Conservation (phyloP, 2,888 invertebrate genomes). For the Ceramica pisi region DNA sequence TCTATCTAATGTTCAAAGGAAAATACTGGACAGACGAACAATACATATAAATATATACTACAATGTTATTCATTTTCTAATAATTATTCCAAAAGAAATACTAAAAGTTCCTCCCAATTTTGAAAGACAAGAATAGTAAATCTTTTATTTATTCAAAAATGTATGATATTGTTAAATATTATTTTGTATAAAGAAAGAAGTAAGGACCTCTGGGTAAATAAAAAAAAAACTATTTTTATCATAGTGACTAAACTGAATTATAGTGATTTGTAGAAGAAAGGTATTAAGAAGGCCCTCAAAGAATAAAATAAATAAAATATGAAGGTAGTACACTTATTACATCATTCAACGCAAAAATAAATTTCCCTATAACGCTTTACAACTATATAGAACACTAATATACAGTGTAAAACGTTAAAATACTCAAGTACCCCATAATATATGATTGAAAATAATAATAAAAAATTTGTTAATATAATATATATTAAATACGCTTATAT, state of each 20-base stretch:
- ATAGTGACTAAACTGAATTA: background rate
- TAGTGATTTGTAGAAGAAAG: background rate
- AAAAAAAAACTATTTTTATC: slow-evolving; percentile 12
- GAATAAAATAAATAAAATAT: slow-evolving; percentile 28
- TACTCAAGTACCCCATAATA: slow-evolving; percentile 55
- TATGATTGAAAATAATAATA: slow-evolving; percentile 58
- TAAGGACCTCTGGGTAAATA: slow-evolving; percentile 14
- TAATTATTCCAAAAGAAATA: slow-evolving; percentile 9
- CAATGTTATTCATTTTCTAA: slow-evolving; percentile 28
- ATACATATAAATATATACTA: slow-evolving; percentile 23
- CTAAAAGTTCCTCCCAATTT: slow-evolving; percentile 18
- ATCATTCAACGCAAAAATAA: slow-evolving; percentile 49
- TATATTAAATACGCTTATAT: slow-evolving; percentile 64
- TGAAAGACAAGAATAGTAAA: slow-evolving; percentile 29
- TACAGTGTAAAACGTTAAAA: slow-evolving; percentile 63
- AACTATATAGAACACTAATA: slow-evolving; percentile 62
- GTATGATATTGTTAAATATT: slow-evolving; percentile 25
- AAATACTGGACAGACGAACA: slow-evolving; percentile 61
- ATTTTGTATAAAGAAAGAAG: slow-evolving; percentile 25
- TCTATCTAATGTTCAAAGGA: slow-evolving; percentile 66
- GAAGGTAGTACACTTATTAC: slow-evolving; percentile 40
- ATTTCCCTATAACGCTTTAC: slow-evolving; percentile 60
- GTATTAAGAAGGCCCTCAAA: slow-evolving; percentile 10
- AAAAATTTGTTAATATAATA: slow-evolving; percentile 60
- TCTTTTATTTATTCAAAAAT: slow-evolving; percentile 6